phyloP scores from a whole-genome alignment of 1,140 invertebrate genomes.

The Panagrolaimus sp. region DNA sequence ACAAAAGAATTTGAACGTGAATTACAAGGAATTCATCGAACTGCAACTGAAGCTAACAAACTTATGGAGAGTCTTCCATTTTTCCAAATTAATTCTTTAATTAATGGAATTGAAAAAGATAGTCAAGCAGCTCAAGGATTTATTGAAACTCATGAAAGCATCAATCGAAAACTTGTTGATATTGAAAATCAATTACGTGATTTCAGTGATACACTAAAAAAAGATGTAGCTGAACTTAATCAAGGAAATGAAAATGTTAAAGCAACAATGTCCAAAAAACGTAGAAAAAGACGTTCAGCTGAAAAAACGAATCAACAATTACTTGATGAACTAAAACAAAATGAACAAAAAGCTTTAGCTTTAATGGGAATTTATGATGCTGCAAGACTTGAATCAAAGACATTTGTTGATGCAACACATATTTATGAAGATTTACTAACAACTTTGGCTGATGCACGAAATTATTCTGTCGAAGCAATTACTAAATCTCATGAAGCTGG shows the following conservation, averaged over 20 bases:
- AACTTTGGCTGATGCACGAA: conserved; percentile 23
- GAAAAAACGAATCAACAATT: background rate
- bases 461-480: conserved; percentile 5
- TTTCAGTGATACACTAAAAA: conserved; percentile 6
- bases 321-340: conserved; percentile 20
- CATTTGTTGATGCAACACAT: conserved; percentile 28
- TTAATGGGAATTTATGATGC: conserved; percentile 34
- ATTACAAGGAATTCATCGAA: conserved; percentile 11
- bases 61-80: conserved; percentile 25
- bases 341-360: conserved; percentile 25
- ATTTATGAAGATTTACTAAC: conserved; percentile 30
- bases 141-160: background rate
- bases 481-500: background rate
- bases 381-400: conserved; percentile 22
- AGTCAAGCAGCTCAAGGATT: conserved; percentile 5
- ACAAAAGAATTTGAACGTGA: conserved; percentile 21
- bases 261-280: background rate
- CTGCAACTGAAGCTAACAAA: conserved; percentile 23
- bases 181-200: conserved; percentile 16
- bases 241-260: conserved; percentile 20
- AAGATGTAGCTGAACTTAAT: conserved; percentile 11
- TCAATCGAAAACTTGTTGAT: conserved; percentile 20
- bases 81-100: conserved; percentile 26
- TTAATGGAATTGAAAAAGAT: conserved; percentile 37
- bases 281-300: background rate